These are phyloP conservation scores for Chlorops oryzae DNA, from an alignment of 1,140 invertebrate species.

Conservation along the genomic window DNA sequence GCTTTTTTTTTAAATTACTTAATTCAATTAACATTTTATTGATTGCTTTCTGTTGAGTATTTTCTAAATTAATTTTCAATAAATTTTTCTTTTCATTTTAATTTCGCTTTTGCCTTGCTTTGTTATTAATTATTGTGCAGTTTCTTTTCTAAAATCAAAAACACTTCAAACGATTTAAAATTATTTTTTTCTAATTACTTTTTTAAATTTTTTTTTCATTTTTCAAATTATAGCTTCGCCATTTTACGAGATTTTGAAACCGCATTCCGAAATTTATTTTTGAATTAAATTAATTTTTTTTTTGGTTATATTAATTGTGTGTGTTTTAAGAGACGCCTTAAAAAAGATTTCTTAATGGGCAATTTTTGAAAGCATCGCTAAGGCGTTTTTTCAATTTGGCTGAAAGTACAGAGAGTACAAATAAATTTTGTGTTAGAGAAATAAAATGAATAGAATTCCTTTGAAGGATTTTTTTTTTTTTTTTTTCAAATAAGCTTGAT, in stretches of 20 bases:
- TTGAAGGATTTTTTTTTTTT: too few relatives aligned
- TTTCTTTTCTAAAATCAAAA: too few relatives aligned
- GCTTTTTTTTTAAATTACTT: not conserved
- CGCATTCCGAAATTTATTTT: slow-evolving; percentile 27
- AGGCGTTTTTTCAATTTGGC: slow-evolving; percentile 47
- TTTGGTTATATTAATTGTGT: not conserved
- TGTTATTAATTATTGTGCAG: too few relatives aligned
- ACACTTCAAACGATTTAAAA: too few relatives aligned
- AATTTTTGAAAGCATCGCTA: slow-evolving; percentile 46
- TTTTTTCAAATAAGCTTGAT: too few relatives aligned
- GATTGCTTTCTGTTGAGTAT: not conserved
- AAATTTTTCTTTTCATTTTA: too few relatives aligned
- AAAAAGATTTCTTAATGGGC: slow-evolving; percentile 43
- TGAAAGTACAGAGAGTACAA: too few relatives aligned
- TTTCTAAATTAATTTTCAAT: slow-evolving; percentile 1
- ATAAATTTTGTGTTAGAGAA: too few relatives aligned
- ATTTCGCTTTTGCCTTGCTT: too few relatives aligned
- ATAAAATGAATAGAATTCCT: too few relatives aligned
- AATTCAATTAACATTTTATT: not conserved
- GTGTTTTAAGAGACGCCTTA: slow-evolving; percentile 13
- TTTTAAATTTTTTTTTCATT: not conserved
- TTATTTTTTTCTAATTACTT: not conserved
- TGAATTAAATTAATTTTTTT: not conserved
- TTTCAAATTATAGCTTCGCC: not conserved
- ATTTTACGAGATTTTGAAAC: slow-evolving; percentile 17